Percentiles rank a stretch among this genome's conserved stretches.
phyloP scores from a whole-genome alignment of 2,888 invertebrate genomes.

The Allophyes oxyacanthae region DNA sequence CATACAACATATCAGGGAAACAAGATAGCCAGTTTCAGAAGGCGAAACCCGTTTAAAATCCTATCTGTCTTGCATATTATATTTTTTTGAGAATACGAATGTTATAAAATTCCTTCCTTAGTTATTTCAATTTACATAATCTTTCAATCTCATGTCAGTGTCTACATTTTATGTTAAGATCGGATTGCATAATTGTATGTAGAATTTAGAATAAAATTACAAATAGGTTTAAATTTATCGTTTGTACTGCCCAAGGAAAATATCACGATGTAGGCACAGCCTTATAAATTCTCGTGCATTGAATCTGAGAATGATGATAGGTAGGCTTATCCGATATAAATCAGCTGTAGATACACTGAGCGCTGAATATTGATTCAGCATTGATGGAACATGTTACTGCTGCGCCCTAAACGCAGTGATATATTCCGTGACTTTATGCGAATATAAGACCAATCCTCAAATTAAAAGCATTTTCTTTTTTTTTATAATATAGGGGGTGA shows the following conservation, averaged over 20 bases:
- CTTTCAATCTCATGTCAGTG: constrained; percentile 20
- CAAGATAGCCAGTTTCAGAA: constrained; percentile 31
- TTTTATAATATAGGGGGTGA: too few relatives aligned
- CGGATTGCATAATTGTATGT: constrained; percentile 9
- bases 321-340: constrained; percentile 28
- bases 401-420: not conserved
- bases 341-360: constrained; percentile 9
- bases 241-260: not conserved
- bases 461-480: too few relatives aligned
- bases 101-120: constrained; percentile 18
- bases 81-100: constrained; percentile 16
- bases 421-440: constrained; percentile 1
- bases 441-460: too few relatives aligned
- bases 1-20: constrained; percentile 56
- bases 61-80: constrained; percentile 11
- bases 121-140: constrained; percentile 27
- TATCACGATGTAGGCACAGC: constrained; percentile 21
- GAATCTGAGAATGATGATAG: constrained; percentile 29
- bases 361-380: constrained; percentile 38
- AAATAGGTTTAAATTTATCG: constrained; percentile 12
- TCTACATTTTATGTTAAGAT: constrained; percentile 11
- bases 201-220: constrained; percentile 15
- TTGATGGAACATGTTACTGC: constrained; percentile 20
- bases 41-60: constrained; percentile 23
- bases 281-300: constrained; percentile 35